These are phyloP conservation scores for Turnix velox DNA, from an alignment of 2,113 vertebrate genomes.

Conservation along the genomic window DNA sequence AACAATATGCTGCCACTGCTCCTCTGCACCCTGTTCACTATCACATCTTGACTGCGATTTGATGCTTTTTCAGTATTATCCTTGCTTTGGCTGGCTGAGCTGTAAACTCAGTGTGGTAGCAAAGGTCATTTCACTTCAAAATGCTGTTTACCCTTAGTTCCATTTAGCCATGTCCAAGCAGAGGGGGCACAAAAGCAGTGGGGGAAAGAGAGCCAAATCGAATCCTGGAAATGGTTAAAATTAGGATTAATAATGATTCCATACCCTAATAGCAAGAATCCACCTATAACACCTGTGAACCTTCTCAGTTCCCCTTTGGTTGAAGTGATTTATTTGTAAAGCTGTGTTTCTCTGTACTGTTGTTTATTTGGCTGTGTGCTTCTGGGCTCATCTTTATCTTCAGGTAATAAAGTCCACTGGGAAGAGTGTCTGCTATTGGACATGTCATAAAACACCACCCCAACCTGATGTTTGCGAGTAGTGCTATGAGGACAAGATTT, in stretches of 20 bases:
- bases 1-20: neutral
- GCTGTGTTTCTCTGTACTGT: neutral
- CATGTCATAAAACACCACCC: rapidly evolving
- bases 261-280: neutral
- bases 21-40: neutral
- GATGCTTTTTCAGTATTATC: neutral
- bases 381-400: neutral
- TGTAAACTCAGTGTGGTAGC: neutral
- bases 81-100: neutral
- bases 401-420: neutral
- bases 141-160: neutral
- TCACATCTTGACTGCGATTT: neutral
- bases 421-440: neutral
- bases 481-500: neutral
- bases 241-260: neutral
- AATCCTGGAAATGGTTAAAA: neutral
- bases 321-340: neutral
- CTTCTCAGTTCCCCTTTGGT: neutral
- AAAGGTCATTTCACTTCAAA: neutral
- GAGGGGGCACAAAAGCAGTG: neutral
- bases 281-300: neutral
- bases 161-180: neutral
- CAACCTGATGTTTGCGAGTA: neutral
- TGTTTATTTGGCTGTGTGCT: neutral
- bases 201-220: neutral